phyloP scores from a whole-genome alignment of 2,888 invertebrate species.

The Tetheella fluctuosa region DNA sequence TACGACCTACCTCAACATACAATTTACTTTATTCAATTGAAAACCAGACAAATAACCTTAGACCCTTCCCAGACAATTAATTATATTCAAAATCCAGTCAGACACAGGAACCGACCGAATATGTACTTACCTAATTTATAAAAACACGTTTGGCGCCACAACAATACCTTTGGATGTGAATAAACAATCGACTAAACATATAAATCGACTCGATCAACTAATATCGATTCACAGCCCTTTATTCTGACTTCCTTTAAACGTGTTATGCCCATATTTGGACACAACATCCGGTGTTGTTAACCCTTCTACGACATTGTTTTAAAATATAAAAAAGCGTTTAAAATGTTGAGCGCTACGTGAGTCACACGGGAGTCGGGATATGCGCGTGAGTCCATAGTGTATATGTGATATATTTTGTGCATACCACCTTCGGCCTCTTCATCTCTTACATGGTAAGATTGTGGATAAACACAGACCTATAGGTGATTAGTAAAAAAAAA shows the following conservation, averaged over 20 bases:
- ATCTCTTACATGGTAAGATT: too few relatives aligned
- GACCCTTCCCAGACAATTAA: background rate
- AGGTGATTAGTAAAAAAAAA: too few relatives aligned
- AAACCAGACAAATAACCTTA: background rate
- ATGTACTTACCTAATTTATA: background rate
- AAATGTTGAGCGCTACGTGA: slow-evolving; percentile 69
- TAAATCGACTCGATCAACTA: slow-evolving; percentile 21
- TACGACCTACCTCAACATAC: too few relatives aligned
- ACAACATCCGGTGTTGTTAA: slow-evolving; percentile 72
- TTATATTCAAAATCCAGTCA: background rate
- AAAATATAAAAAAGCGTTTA: slow-evolving; percentile 69
- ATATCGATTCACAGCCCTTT: slow-evolving; percentile 48
- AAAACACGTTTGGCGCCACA: background rate
- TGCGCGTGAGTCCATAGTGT: slow-evolving; percentile 22
- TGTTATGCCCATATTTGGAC: slow-evolving; percentile 59
- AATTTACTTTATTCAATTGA: background rate
- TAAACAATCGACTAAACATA: slow-evolving; percentile 13
- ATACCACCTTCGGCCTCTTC: background rate
- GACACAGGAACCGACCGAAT: background rate
- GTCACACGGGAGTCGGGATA: slow-evolving; percentile 39
- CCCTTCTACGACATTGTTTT: slow-evolving; percentile 71
- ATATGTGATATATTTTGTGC: background rate
- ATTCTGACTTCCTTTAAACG: slow-evolving; percentile 61
- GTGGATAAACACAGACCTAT: too few relatives aligned
- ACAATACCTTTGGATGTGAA: slow-evolving; percentile 14